These are phyloP conservation scores for Nectonema munidae DNA, from an alignment of 2,888 invertebrate species.

Conservation along the genomic window DNA sequence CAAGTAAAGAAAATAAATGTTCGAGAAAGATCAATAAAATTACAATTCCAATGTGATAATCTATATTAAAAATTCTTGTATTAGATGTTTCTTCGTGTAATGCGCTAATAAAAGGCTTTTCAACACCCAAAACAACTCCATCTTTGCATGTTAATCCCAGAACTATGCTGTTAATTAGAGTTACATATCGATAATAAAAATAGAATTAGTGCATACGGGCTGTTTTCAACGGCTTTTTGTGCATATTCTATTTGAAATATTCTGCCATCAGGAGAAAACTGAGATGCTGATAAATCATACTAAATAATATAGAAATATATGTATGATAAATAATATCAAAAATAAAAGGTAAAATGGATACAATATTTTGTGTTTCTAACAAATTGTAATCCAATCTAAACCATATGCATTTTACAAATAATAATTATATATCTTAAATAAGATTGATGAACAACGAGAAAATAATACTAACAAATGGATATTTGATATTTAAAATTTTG, in stretches of 20 bases:
- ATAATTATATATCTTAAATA: too few relatives aligned
- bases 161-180: conserved; percentile 34
- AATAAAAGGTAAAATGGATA: too few relatives aligned
- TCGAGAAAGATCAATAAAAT: conserved; percentile 16
- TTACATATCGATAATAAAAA: conserved; percentile 6
- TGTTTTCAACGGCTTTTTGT: conserved; percentile 86
- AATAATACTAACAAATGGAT: too few relatives aligned
- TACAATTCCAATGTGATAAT: conserved; percentile 70
- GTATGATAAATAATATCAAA: too few relatives aligned
- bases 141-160: conserved; percentile 73
- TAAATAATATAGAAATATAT: too few relatives aligned
- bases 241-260: conserved; percentile 99
- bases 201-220: conserved; percentile 34
- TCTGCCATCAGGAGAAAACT: conserved; percentile 92
- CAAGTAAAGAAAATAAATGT: neutral
- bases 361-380: too few relatives aligned
- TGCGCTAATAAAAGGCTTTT: conserved; percentile 70
- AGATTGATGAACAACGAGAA: too few relatives aligned
- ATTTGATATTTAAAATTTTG: too few relatives aligned
- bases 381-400: too few relatives aligned
- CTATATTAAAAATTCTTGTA: conserved; percentile 51
- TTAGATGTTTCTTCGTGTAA: conserved; percentile 50
- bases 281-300: conserved; percentile 96
- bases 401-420: too few relatives aligned
- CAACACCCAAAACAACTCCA: conserved; percentile 80